These are phyloP conservation scores for Synaphobranchus kaupii DNA, from an alignment of 2,797 vertebrate species.

Conservation along the genomic window DNA sequence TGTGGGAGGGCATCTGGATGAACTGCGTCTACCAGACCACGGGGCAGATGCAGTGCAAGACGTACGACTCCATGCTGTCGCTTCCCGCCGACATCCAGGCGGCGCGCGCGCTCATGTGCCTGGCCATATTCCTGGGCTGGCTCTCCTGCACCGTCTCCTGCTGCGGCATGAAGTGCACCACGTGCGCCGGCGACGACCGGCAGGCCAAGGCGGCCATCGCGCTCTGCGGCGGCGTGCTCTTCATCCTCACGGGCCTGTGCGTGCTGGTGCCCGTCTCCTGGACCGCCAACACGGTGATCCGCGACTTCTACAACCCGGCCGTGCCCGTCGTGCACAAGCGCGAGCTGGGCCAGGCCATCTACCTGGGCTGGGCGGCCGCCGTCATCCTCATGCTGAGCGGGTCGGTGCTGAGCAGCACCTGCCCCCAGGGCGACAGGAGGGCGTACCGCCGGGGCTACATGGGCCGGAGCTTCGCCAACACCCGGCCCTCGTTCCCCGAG, in stretches of 20 bases:
- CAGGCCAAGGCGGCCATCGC: constrained; percentile 77
- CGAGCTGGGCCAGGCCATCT: constrained; percentile 81
- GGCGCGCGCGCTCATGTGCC: constrained; percentile 78
- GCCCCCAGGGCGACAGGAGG: constrained; percentile 68
- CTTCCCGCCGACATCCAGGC: constrained; percentile 78
- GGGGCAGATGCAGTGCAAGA: constrained; percentile 82
- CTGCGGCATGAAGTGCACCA: constrained; percentile 84
- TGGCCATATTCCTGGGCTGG: constrained; percentile 81
- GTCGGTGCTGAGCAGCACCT: constrained; percentile 77
- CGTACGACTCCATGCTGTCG: constrained; percentile 78
- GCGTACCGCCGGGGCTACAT: constrained; percentile 71
- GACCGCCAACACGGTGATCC: constrained; percentile 78
- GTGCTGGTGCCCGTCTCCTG: constrained; percentile 77
- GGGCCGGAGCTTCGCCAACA: constrained; percentile 72
- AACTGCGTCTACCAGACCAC: constrained; percentile 82
- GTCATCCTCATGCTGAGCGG: constrained; percentile 80
- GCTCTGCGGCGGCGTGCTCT: constrained; percentile 74
- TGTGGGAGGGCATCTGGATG: constrained; percentile 85
- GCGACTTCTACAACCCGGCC: constrained; percentile 79
- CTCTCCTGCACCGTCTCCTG: constrained; percentile 82
- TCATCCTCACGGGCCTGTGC: constrained; percentile 78
- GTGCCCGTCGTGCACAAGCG: constrained; percentile 74
- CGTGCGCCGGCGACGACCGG: constrained; percentile 77
- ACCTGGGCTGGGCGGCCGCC: constrained; percentile 75
- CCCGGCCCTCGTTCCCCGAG: constrained; percentile 58